Base-by-base conservation (phyloP, 2,797 vertebrate genomes). In the Arrhamphus sclerolepis region DNA sequence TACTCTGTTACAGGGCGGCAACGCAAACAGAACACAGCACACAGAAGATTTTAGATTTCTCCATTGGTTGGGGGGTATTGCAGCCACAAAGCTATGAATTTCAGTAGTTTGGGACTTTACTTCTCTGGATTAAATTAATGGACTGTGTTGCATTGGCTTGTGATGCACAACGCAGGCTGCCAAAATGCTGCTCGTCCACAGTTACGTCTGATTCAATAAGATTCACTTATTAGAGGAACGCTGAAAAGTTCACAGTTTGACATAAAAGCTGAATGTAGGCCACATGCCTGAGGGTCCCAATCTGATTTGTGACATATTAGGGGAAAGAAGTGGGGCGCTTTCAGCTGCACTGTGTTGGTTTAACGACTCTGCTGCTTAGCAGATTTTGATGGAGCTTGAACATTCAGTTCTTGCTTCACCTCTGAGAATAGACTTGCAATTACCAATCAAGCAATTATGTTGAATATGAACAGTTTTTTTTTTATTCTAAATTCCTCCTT, bases 261-360 rank as follows among this genome's bases (percentile, higher is more conserved):
- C 56, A 68, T 77, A 6, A 77, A 73, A 20, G 54, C 59, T 66
- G 63, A 46, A 87, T 81, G 85, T 83, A 75, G 83, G 78, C 24
- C 81, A 70, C 8, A 47, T 0, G 70, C 74, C 75, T 26, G 54
- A 59, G 74, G 80, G 72, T 66, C 61, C 63, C 14, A 19, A 60
- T 63, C 56, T 21, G 20, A 77, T 68, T 28, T 8, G 58, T 70
- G 61, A 75, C 75, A 66, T 58, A 41, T 18, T 28, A 69, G 56
- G 64, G 41, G 11, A 57, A 38, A 46, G 66, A 82, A 77, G 56
- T 58, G 79, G 79, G 70, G 44, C 66, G 8, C 38, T 38, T 8
- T 50, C 7, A 52, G 64, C 72, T 48, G 61, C 63, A 48, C 55
- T 38, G 42, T 1, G 17, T 34, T 5, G 6, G 13, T 34, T 38